Evolutionary conservation across 2,888 invertebrate species (phyloP).

Genomic region (Syritta pipiens): DNA sequence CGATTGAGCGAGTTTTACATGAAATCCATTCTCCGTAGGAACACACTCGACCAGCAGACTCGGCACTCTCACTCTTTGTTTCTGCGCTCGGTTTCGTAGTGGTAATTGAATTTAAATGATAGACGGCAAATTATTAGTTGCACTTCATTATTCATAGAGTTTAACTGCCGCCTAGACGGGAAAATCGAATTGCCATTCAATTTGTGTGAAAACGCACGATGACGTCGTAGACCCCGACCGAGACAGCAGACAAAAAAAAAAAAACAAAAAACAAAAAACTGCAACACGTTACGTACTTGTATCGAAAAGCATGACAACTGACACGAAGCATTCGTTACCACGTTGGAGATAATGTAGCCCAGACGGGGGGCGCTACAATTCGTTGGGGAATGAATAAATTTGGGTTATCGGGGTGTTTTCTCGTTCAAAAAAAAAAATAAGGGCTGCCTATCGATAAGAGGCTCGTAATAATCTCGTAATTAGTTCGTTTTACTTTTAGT

Average conservation of each 20-base stretch:
- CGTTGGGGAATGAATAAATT: conserved; percentile 23
- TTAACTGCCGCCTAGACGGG: conserved; percentile 23
- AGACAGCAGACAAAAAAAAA: background rate
- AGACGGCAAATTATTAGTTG: conserved; percentile 36
- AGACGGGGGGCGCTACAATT: conserved; percentile 55
- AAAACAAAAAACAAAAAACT: background rate
- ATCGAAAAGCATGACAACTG: conserved; percentile 51
- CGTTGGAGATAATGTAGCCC: conserved; percentile 64
- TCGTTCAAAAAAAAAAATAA: conserved; percentile 11
- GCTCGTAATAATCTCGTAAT: conserved; percentile 55
- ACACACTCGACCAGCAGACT: background rate
- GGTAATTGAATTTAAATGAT: conserved; percentile 54
- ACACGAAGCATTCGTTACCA: no score
- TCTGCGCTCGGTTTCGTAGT: background rate
- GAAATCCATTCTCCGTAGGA: background rate
- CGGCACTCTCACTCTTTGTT: conserved; percentile 20
- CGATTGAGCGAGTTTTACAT: conserved; percentile 41
- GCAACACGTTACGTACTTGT: no score
- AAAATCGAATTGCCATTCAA: conserved; percentile 42
- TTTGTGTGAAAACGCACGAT: conserved; percentile 61
- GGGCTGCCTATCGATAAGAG: conserved; percentile 33
- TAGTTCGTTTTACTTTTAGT: conserved; percentile 41
- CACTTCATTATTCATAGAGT: conserved; percentile 47
- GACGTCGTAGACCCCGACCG: conserved; percentile 27
- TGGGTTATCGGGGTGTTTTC: no score